A percentile compares a stretch with the other conserved stretches of the same genome.
phyloP scores from a whole-genome alignment of 37 sponge, comb jelly and placozoan species.

The Eunapius fragilis region DNA sequence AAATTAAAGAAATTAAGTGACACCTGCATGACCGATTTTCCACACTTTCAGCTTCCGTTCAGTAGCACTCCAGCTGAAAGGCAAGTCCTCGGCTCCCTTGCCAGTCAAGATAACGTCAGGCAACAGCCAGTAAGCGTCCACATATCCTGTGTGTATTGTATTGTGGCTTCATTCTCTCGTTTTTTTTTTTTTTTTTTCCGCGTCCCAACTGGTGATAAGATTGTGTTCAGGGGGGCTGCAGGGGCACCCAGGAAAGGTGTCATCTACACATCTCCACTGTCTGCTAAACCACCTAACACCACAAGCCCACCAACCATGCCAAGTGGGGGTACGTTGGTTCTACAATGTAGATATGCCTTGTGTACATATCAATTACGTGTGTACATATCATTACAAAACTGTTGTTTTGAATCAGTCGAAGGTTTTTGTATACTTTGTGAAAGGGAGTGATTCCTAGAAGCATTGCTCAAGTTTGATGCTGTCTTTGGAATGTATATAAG shows the following conservation, averaged over 20 bases:
- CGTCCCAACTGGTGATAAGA: too few species aligned
- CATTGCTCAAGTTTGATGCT: too few species aligned
- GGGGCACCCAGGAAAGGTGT: conserved; percentile 1
- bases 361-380: background rate
- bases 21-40: too few species aligned
- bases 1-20: too few species aligned
- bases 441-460: too few species aligned
- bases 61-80: conserved; percentile 70
- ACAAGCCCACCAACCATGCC: background rate
- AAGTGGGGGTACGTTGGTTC: background rate
- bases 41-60: conserved; percentile 75
- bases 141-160: background rate
- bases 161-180: too few species aligned
- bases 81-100: conserved; percentile 52
- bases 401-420: too few species aligned
- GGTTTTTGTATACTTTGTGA: too few species aligned
- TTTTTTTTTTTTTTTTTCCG: too few species aligned
- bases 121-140: conserved; percentile 18
- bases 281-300: conserved; percentile 26
- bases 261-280: conserved; percentile 39
- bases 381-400: too few species aligned
- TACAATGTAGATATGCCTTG: background rate
- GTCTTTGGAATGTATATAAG: too few species aligned
- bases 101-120: conserved; percentile 51
- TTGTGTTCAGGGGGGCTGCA: conserved; percentile 46